Conservation (phyloP, 1,140 invertebrate species). For the Pseudomyrmex pallidus region DNA sequence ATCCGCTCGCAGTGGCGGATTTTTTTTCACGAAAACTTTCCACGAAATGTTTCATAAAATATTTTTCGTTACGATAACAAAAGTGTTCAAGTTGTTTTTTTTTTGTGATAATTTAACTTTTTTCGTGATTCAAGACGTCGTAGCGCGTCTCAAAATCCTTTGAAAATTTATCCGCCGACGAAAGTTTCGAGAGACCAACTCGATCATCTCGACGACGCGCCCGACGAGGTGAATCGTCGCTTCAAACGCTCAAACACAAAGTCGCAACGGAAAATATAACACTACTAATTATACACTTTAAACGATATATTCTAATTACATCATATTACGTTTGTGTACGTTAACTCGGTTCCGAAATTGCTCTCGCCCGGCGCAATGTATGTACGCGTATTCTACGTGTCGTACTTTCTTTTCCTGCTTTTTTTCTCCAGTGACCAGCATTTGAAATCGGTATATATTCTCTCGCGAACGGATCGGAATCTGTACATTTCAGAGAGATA, state of each 20-base stretch:
- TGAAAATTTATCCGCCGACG: not conserved
- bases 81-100: no score
- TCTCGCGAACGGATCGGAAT: not conserved
- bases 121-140: not conserved
- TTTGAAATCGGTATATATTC: constrained; percentile 26
- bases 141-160: not conserved
- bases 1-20: not conserved
- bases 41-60: not conserved
- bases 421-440: constrained; percentile 3
- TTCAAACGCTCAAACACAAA: constrained; percentile 41
- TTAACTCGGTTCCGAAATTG: constrained; percentile 55
- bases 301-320: constrained; percentile 65
- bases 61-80: not conserved
- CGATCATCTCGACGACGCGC: not conserved
- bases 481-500: not conserved
- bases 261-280: constrained; percentile 63
- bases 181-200: no score
- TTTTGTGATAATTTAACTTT: not conserved
- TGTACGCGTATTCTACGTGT: constrained; percentile 44
- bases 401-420: constrained; percentile 13
- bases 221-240: constrained; percentile 21
- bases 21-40: constrained; percentile 1
- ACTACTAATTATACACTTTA: constrained; percentile 63
- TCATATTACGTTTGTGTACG: constrained; percentile 69
- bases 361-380: constrained; percentile 22